Evolutionary conservation across 2,113 vertebrate species (phyloP).

Genomic region (Chloroceryle aenea): DNA sequence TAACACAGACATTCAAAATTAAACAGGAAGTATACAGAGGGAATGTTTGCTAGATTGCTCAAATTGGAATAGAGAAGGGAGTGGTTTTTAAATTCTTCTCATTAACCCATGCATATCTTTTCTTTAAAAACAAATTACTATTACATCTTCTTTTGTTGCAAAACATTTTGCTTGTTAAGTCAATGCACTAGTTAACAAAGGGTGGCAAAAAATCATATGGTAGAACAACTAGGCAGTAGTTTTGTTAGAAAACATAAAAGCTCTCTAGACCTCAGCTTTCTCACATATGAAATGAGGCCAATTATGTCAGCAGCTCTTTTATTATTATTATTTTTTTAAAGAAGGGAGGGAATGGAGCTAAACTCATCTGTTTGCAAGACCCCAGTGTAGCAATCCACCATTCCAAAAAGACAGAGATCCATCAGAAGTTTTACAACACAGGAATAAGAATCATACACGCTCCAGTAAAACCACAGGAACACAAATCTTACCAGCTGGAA

Average conservation of each 20-base stretch:
- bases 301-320: not conserved
- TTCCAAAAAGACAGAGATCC: accelerated
- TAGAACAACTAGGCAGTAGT: not conserved
- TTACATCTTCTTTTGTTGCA: not conserved
- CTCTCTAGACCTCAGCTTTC: not conserved
- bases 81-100: conserved; percentile 63
- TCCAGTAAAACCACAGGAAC: not conserved
- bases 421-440: accelerated
- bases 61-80: conserved; percentile 65
- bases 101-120: conserved; percentile 63
- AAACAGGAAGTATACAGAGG: conserved; percentile 67
- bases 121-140: not conserved
- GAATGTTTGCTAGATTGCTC: conserved; percentile 66
- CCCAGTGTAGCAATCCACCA: not conserved
- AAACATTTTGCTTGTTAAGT: not conserved
- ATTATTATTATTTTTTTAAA: not conserved
- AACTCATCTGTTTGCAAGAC: not conserved
- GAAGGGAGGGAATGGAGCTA: not conserved
- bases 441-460: accelerated
- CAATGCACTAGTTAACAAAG: not conserved
- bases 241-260: not conserved
- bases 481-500: conserved; percentile 92
- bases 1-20: conserved; percentile 48
- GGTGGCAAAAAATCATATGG: not conserved
- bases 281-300: conserved; percentile 8